phyloP scores from a whole-genome alignment of 1,140 invertebrate genomes.

The Lordiphosa collinella region DNA sequence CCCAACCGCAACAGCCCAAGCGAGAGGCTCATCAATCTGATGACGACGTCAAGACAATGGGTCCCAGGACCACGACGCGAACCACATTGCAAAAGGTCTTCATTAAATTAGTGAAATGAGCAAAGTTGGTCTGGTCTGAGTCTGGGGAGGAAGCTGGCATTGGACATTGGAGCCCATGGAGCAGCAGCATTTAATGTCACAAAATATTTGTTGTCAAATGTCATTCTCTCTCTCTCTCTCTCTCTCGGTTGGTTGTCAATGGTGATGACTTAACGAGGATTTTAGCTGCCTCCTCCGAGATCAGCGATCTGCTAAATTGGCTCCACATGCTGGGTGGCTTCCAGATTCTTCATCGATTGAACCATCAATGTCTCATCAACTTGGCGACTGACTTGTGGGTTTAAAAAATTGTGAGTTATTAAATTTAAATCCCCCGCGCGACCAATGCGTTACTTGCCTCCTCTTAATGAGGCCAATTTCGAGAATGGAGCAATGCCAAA shows the following conservation, averaged over 20 bases:
- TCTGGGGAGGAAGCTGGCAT: slow-evolving; percentile 1
- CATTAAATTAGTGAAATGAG: slow-evolving; percentile 78
- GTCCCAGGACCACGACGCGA: slow-evolving; percentile 26
- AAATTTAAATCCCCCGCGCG: slow-evolving; percentile 22
- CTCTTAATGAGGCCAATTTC: slow-evolving; percentile 60
- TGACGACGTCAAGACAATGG: slow-evolving; percentile 57
- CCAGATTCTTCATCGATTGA: slow-evolving; percentile 51
- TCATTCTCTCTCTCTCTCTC: slow-evolving; percentile 22
- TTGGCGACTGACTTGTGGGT: slow-evolving; percentile 18
- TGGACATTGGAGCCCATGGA: slow-evolving; percentile 1
- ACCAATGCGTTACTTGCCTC: not conserved
- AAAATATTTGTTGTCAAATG: slow-evolving; percentile 77
- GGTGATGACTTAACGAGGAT: slow-evolving; percentile 68
- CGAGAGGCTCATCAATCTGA: slow-evolving; percentile 63
- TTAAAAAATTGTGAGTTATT: slow-evolving; percentile 38
- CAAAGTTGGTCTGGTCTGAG: slow-evolving; percentile 22
- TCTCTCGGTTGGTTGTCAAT: slow-evolving; percentile 30
- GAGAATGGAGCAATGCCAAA: slow-evolving; percentile 51
- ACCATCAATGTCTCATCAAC: slow-evolving; percentile 76
- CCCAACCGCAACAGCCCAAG: slow-evolving; percentile 28
- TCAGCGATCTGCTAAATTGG: slow-evolving; percentile 66
- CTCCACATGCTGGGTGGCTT: slow-evolving; percentile 61
- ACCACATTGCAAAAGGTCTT: slow-evolving; percentile 63
- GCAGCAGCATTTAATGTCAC: slow-evolving; percentile 64
- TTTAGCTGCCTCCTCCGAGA: slow-evolving; percentile 24